Evolutionary conservation across 2,113 vertebrate species (phyloP).

Genomic region (Tinamus guttatus): DNA sequence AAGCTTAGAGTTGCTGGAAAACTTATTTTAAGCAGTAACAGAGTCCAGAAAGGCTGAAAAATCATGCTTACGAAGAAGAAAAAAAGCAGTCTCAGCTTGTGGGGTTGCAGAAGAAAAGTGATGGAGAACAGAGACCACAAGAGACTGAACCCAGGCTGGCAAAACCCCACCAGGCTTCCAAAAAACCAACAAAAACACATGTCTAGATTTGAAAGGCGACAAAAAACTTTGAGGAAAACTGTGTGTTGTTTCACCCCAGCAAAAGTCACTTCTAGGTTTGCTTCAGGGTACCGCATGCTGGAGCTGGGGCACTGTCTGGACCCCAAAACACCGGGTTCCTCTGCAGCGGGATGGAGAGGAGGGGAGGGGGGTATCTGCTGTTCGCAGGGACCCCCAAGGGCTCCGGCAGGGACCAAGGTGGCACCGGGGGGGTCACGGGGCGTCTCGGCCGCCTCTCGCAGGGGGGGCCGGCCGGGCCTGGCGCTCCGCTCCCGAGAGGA

Average conservation of each 20-base stretch:
- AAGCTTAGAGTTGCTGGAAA: background rate
- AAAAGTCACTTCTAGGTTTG: fast-evolving
- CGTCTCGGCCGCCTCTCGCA: background rate
- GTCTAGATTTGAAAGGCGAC: fast-evolving
- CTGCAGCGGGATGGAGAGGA: fast-evolving
- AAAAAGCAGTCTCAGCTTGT: background rate
- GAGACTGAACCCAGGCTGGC: background rate
- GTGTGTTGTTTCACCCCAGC: background rate
- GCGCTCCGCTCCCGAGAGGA: too few relatives aligned
- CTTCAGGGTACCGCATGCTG: fast-evolving
- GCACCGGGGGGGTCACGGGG: background rate
- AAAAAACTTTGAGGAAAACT: background rate
- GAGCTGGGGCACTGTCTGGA: fast-evolving
- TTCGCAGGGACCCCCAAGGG: too few relatives aligned
- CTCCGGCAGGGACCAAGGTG: background rate
- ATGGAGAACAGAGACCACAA: background rate
- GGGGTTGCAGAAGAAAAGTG: background rate
- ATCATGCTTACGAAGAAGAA: background rate
- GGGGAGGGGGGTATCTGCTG: background rate
- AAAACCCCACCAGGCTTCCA: background rate
- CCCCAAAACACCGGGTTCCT: background rate
- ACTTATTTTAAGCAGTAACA: background rate
- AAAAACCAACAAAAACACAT: background rate
- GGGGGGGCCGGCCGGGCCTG: background rate
- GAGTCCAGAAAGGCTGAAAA: background rate